Evolutionary conservation across 2,113 vertebrate species (phyloP), one percentile per base, ranked within the genome.

Genomic region (Polyodon spathula): DNA sequence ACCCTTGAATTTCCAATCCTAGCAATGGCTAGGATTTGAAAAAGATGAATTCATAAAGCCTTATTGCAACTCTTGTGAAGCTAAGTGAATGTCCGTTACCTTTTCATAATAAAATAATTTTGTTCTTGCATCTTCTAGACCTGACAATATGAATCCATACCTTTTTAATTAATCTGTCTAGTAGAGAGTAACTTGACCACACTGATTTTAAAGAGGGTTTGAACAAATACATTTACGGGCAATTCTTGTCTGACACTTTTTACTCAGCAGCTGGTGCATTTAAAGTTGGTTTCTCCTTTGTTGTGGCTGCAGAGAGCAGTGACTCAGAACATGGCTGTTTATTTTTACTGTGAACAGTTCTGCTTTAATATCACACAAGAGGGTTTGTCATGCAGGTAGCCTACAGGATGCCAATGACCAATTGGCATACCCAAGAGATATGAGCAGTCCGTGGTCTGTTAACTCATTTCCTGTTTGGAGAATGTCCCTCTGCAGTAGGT

Each of bases 381-480:
- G 48, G 10, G 5, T 50, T 50, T n/a, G 48, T 50, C 48, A 50
- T 6, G 48, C 48, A 44, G 40, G 41, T 48, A 54, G 51, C 48
- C 48, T 27, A 50, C 7, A 41, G 40, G 17, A 16, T 11, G 46
- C 37, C 40, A 40, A 37, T 55, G 37, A 46, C 50, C 51, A 17
- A 38, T 15, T 9, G 9, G 40, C 27, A 15, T 14, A 11, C 27
- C 27, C 27, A n/a, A 6, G 54, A n/a, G 16, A 63, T 63, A 12
- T 14, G 12, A 42, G 52, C 40, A 66, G 40, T 55, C 44, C 41
- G 54, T 17, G 54, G 17, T 58, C 56, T 40, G 54, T 62, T 66
- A 62, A 50, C 60, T 46, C 55, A 62, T 54, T 66, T 66, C 65
- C 65, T 62, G 60, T 62, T 51, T 51, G 59, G 42, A 56, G 46